phyloP scores from a whole-genome alignment of 2,888 invertebrate genomes.

The Seira musarum region DNA sequence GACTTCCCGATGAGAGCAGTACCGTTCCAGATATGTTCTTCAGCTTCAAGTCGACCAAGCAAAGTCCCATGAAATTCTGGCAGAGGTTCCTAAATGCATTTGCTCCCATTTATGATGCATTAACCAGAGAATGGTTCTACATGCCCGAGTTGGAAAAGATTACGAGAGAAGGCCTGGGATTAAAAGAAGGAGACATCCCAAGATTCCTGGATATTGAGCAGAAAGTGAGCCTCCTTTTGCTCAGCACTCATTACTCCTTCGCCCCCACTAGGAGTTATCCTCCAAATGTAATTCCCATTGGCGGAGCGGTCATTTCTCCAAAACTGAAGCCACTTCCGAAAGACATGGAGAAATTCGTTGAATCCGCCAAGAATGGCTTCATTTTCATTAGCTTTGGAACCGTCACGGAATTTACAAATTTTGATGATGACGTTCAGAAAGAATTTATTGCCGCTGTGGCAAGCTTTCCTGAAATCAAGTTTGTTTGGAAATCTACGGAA shows the following conservation, averaged over 20 bases:
- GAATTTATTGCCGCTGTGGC: constrained; percentile 33
- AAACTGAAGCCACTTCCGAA: constrained; percentile 14
- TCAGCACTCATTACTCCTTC: constrained; percentile 61
- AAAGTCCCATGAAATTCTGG: constrained; percentile 38
- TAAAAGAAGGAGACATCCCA: constrained; percentile 44
- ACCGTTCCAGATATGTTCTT: constrained; percentile 20
- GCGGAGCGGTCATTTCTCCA: constrained; percentile 18
- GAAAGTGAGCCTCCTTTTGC: constrained; percentile 59
- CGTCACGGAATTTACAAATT: constrained; percentile 37
- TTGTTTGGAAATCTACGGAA: constrained; percentile 28
- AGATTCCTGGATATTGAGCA: constrained; percentile 54
- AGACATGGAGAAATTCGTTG: constrained; percentile 24
- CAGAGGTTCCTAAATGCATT: constrained; percentile 55
- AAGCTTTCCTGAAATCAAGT: constrained; percentile 20
- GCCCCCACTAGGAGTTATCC: constrained; percentile 62
- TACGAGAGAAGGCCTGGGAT: constrained; percentile 45
- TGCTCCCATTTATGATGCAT: constrained; percentile 44
- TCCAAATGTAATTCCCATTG: constrained; percentile 52
- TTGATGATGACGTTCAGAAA: constrained; percentile 24
- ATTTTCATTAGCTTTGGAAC: constrained; percentile 51
- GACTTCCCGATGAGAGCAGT: constrained; percentile 53
- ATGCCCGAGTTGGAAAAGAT: constrained; percentile 57
- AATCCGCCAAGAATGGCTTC: constrained; percentile 25
- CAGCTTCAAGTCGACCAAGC: background rate
- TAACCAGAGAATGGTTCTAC: constrained; percentile 29